Conservation (phyloP, 2,797 vertebrate genomes). For the Cynopterus sphinx region DNA sequence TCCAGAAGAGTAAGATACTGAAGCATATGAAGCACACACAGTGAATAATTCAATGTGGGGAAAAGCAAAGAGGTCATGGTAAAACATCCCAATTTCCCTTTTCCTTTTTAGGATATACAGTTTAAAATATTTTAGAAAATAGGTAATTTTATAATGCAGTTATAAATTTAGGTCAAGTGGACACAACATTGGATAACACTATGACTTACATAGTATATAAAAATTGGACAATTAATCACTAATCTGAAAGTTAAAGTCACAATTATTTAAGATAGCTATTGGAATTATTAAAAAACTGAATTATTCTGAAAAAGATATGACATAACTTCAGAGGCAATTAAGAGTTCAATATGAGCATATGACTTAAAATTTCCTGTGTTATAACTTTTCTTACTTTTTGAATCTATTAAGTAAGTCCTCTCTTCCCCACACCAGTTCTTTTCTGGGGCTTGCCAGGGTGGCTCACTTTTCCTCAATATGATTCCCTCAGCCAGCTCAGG, state of each 20-base stretch:
- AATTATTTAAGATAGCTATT: not conserved
- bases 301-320: not conserved
- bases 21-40: not conserved
- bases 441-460: not conserved
- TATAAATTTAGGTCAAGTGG: not conserved
- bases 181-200: not conserved
- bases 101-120: not conserved
- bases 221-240: conserved; percentile 7
- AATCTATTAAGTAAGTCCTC: not conserved
- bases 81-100: conserved; percentile 15
- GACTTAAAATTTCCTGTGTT: not conserved
- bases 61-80: not conserved
- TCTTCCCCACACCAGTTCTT: not conserved
- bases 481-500: not conserved
- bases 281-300: not conserved
- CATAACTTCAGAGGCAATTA: not conserved
- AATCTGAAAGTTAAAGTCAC: not conserved
- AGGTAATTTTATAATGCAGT: not conserved
- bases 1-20: not conserved
- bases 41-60: conserved; percentile 11
- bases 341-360: not conserved
- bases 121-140: not conserved
- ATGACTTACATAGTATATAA: not conserved
- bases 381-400: conserved; percentile 1
- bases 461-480: not conserved